A percentile compares a stretch with the other conserved stretches of the same genome.
Conservation (phyloP, 1,140 invertebrate species). For the Calycopis cecrops region DNA sequence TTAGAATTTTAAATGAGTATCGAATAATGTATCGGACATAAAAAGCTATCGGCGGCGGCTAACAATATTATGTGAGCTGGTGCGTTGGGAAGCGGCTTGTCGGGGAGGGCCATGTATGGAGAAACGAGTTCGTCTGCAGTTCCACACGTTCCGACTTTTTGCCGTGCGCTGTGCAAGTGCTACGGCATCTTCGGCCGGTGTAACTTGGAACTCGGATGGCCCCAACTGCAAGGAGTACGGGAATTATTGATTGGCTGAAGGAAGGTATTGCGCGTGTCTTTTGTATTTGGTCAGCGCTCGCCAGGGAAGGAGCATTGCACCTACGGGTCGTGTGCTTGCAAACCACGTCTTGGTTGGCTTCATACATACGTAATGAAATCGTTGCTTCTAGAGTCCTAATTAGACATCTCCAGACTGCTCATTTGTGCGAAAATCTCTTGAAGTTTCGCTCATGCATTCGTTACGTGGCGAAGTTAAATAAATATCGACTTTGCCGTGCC, state of each 20-base stretch:
- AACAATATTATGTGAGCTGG: conserved; percentile 70
- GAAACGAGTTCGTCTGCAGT: conserved; percentile 68
- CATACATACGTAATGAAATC: conserved; percentile 68
- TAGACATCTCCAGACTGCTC: conserved; percentile 37
- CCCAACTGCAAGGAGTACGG: conserved; percentile 17
- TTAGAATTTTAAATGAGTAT: conserved; percentile 75
- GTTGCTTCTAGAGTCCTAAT: conserved; percentile 49
- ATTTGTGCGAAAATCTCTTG: conserved; percentile 30
- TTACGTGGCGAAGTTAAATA: conserved; percentile 9
- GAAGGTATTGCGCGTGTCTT: conserved; percentile 25
- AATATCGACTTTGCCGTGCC: not conserved
- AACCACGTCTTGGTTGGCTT: conserved; percentile 48
- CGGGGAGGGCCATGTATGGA: conserved; percentile 64
- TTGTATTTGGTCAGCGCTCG: conserved; percentile 27
- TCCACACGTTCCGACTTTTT: conserved; percentile 72
- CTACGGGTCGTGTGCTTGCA: conserved; percentile 57
- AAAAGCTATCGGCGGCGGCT: conserved; percentile 65
- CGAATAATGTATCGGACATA: conserved; percentile 72
- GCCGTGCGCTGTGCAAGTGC: conserved; percentile 55
- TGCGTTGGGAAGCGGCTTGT: conserved; percentile 64
- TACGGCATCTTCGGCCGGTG: conserved; percentile 41
- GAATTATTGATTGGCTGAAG: not conserved
- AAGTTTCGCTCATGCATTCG: conserved; percentile 20
- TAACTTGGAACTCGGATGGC: conserved; percentile 38
- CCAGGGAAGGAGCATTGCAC: conserved; percentile 56